Evolutionary conservation across 1,140 invertebrate genomes (phyloP).

Genomic region (Nautilus pompilius): DNA sequence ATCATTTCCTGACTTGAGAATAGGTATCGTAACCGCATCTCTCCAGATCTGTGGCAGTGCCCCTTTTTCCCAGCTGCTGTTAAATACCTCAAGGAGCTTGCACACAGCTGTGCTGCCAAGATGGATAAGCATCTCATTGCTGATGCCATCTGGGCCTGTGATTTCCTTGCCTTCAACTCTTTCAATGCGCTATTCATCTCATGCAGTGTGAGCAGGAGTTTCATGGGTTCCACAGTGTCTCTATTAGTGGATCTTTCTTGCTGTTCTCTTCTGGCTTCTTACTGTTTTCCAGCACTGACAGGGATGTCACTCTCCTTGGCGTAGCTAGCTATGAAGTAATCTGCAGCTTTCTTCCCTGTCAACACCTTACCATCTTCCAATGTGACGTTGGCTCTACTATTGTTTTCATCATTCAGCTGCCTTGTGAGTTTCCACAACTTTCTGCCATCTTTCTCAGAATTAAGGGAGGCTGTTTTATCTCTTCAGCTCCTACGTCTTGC

Average conservation of each 20-base stretch:
- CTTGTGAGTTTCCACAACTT: slow-evolving; percentile 8
- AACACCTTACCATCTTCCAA: background rate
- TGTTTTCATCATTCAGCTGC: slow-evolving; percentile 8
- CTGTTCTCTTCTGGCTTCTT: slow-evolving; percentile 7
- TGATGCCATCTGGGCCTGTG: background rate
- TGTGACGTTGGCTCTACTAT: background rate
- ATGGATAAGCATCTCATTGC: slow-evolving; percentile 11
- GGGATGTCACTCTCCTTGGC: slow-evolving; percentile 1
- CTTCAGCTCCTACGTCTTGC: too few species aligned
- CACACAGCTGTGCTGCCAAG: slow-evolving; percentile 4
- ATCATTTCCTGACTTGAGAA: too few species aligned
- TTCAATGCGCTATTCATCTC: slow-evolving; percentile 5
- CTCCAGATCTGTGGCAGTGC: too few species aligned
- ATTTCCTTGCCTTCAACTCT: slow-evolving; percentile 6
- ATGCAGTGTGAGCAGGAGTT: background rate
- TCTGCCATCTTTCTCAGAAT: slow-evolving; percentile 5
- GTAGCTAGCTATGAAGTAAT: slow-evolving; percentile 11
- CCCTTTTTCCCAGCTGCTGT: too few species aligned
- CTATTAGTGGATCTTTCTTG: too few species aligned
- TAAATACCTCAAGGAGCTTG: slow-evolving; percentile 8
- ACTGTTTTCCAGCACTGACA: background rate
- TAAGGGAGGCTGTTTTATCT: slow-evolving; percentile 7
- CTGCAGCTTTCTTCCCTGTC: slow-evolving; percentile 10
- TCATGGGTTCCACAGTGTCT: background rate
- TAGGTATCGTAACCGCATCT: too few species aligned